Evolutionary conservation across 2,113 vertebrate species (phyloP).

Genomic region (Camelus dromedarius): DNA sequence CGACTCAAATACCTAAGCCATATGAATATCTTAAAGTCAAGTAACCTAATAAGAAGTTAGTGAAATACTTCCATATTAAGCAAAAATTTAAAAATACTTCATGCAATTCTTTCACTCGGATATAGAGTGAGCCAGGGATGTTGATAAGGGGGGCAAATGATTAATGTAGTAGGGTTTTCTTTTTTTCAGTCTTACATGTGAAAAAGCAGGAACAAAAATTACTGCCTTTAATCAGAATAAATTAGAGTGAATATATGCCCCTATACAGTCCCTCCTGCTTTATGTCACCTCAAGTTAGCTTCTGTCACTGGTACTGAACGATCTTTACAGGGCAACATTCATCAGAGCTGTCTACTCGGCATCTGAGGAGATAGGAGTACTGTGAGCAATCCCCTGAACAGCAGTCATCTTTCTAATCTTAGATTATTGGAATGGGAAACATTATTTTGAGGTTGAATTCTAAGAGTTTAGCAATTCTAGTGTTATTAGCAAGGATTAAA

Average conservation of each 20-base stretch:
- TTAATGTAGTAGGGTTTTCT: background rate
- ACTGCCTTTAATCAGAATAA: conserved; percentile 22
- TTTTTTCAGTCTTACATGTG: background rate
- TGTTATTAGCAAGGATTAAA: background rate
- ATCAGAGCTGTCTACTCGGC: background rate
- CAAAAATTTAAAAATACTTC: background rate
- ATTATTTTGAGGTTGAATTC: background rate
- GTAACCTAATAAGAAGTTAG: background rate
- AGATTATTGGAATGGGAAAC: background rate
- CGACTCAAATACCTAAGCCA: background rate
- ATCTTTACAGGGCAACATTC: background rate
- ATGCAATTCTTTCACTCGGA: background rate
- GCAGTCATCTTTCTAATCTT: background rate
- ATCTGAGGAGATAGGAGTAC: fast-evolving
- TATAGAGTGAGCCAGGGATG: background rate
- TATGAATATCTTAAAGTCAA: background rate
- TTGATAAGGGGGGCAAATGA: background rate
- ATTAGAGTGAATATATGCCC: background rate
- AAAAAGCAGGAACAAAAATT: conserved; percentile 7
- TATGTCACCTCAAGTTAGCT: background rate
- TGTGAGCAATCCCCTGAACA: fast-evolving
- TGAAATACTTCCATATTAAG: background rate
- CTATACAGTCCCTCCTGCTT: background rate
- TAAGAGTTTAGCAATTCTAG: background rate
- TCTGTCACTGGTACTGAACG: background rate